phyloP scores from a whole-genome alignment of 2,113 vertebrate genomes.

The Hoplias malabaricus region DNA sequence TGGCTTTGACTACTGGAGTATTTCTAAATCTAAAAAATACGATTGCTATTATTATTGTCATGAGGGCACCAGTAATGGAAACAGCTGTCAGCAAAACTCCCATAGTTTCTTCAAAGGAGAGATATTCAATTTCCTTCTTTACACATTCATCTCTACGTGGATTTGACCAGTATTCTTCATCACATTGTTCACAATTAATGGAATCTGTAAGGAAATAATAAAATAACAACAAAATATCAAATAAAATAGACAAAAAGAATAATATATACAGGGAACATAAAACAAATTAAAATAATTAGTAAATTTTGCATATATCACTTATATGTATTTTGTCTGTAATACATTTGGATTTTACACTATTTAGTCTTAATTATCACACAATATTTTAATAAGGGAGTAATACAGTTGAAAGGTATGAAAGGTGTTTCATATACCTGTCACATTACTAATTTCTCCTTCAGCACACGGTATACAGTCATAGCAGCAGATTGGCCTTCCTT shows the following conservation, averaged over 20 bases:
- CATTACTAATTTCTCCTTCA: slow-evolving; percentile 57
- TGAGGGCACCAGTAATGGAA: slow-evolving; percentile 28
- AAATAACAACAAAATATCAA: slow-evolving; percentile 1
- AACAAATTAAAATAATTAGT: too few relatives aligned
- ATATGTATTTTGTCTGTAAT: too few relatives aligned
- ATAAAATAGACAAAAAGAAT: not conserved
- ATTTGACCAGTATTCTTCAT: slow-evolving; percentile 38
- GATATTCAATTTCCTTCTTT: slow-evolving; percentile 42
- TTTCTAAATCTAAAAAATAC: slow-evolving; percentile 33
- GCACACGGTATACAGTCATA: slow-evolving; percentile 57
- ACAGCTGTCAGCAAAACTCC: slow-evolving; percentile 27
- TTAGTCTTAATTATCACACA: not conserved
- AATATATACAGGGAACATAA: not conserved
- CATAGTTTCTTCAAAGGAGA: slow-evolving; percentile 40
- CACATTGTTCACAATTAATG: slow-evolving; percentile 19
- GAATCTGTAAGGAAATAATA: slow-evolving; percentile 41
- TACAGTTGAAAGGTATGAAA: not conserved
- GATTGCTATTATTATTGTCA: slow-evolving; percentile 3
- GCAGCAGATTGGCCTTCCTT: slow-evolving; percentile 52
- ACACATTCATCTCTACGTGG: slow-evolving; percentile 29
- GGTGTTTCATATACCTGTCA: slow-evolving; percentile 45
- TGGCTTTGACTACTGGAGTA: too few relatives aligned
- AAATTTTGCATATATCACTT: not conserved
- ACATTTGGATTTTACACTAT: too few relatives aligned
- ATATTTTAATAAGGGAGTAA: not conserved